These are phyloP conservation scores for Drosophila stalkeri DNA, from an alignment of 2,888 invertebrate genomes.

Conservation along the genomic window DNA sequence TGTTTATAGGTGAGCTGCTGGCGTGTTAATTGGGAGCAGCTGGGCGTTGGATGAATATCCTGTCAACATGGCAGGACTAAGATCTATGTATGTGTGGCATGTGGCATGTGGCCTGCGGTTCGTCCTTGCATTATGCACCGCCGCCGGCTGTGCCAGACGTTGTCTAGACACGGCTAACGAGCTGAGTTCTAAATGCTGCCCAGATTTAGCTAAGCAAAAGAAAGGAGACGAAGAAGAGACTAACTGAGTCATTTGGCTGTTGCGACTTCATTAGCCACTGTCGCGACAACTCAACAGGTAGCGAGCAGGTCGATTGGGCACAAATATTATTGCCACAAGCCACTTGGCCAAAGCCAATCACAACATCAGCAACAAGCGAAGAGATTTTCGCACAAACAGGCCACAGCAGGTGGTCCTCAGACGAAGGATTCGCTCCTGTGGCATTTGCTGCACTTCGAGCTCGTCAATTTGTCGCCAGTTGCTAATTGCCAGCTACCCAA, in stretches of 20 bases:
- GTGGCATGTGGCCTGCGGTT: slow-evolving; percentile 6
- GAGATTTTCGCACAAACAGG: slow-evolving; percentile 70
- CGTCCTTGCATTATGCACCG: slow-evolving; percentile 57
- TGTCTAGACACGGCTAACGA: slow-evolving; percentile 71
- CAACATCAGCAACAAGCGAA: slow-evolving; percentile 28
- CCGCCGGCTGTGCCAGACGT: slow-evolving; percentile 30
- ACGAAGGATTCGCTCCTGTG: slow-evolving; percentile 17
- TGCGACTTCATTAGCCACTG: slow-evolving; percentile 58
- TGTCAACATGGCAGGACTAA: slow-evolving; percentile 39
- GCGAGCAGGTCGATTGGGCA: slow-evolving; percentile 25
- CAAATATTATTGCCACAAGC: slow-evolving; percentile 78
- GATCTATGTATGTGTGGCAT: too few species aligned
- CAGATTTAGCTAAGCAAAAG: slow-evolving; percentile 39
- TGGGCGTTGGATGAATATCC: slow-evolving; percentile 40
- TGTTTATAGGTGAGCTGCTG: slow-evolving; percentile 44
- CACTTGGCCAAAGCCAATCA: slow-evolving; percentile 43
- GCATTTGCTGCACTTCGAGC: slow-evolving; percentile 11
- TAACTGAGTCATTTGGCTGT: slow-evolving; percentile 66
- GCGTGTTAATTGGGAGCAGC: slow-evolving; percentile 70
- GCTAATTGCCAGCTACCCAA: slow-evolving; percentile 65
- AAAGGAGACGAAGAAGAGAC: neutral
- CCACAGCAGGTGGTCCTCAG: slow-evolving; percentile 68
- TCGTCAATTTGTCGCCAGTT: slow-evolving; percentile 76
- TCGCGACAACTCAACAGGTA: slow-evolving; percentile 52
- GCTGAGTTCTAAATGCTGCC: neutral